phyloP scores from a whole-genome alignment of 2,797 vertebrate genomes.

The Steatocranus sp. region DNA sequence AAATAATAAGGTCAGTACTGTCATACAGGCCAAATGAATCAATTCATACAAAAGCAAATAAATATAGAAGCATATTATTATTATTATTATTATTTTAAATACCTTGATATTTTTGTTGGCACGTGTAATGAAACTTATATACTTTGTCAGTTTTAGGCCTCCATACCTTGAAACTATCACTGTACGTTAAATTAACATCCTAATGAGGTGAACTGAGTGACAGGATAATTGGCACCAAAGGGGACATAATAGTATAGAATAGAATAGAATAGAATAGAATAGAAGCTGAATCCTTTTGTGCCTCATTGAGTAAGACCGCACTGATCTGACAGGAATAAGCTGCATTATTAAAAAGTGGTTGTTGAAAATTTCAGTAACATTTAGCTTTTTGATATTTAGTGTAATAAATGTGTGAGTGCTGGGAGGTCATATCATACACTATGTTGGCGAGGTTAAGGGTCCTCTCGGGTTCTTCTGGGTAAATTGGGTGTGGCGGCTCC shows the following conservation, averaged over 20 bases:
- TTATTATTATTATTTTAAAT: not conserved
- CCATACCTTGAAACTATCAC: not conserved
- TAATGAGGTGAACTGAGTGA: not conserved
- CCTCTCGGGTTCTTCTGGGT: constrained; percentile 90
- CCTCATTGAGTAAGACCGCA: not conserved
- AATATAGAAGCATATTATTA: not conserved
- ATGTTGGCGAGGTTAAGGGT: constrained; percentile 91
- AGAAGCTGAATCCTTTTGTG: not conserved
- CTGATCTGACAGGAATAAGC: not conserved
- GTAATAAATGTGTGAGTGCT: not conserved
- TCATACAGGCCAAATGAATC: not conserved
- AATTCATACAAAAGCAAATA: not conserved
- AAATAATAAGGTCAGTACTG: not conserved
- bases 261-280: not conserved
- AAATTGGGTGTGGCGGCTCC: constrained; percentile 85
- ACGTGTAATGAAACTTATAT: not conserved
- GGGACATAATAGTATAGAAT: not conserved
- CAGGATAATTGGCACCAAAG: not conserved
- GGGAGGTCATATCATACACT: constrained; percentile 85
- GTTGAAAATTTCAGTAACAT: not conserved
- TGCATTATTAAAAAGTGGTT: not conserved
- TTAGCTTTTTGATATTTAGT: not conserved
- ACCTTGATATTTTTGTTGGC: not conserved
- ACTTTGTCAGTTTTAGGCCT: not conserved
- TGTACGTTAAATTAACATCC: not conserved